These are phyloP conservation scores for Diploptera punctata DNA, from an alignment of 2,888 invertebrate species.

Conservation along the genomic window DNA sequence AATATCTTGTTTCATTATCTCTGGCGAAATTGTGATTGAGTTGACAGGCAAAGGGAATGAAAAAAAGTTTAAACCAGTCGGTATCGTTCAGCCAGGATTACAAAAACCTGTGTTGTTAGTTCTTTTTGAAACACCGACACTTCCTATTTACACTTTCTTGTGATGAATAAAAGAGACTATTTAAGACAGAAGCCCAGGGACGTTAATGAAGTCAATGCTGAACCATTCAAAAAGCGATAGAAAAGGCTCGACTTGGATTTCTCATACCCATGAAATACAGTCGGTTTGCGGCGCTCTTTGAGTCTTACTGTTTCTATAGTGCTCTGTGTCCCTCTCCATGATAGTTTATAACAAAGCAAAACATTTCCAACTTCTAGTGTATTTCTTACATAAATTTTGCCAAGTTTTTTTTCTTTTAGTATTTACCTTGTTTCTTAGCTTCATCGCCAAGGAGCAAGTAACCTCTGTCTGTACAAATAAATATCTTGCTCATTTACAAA, in stretches of 20 bases:
- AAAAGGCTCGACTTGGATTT: slow-evolving; percentile 3
- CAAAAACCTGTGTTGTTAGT: neutral
- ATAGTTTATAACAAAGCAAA: no score
- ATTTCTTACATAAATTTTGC: no score
- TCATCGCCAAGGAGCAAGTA: no score
- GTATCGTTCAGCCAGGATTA: neutral
- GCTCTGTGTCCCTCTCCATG: no score
- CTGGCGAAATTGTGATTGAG: slow-evolving; percentile 1
- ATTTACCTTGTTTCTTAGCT: no score
- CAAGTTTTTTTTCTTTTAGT: no score
- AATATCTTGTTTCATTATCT: neutral
- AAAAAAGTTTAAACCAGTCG: slow-evolving; percentile 1
- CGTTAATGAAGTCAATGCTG: slow-evolving; percentile 4
- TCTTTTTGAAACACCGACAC: slow-evolving; percentile 5
- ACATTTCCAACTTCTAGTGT: no score
- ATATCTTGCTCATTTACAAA: no score
- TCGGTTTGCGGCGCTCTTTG: slow-evolving; percentile 8
- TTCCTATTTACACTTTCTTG: slow-evolving; percentile 16
- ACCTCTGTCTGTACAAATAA: no score
- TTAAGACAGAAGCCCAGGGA: slow-evolving; percentile 9
- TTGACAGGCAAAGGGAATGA: no score
- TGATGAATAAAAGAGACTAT: neutral
- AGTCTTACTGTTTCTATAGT: neutral
- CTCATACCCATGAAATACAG: slow-evolving; percentile 16
- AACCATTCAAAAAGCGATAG: neutral